A percentile compares a stretch with the other conserved stretches of the same genome.
These are phyloP conservation scores for Palythoa grandiflora DNA, from an alignment of 92 coral and sea anemone genomes.

Conservation along the genomic window DNA sequence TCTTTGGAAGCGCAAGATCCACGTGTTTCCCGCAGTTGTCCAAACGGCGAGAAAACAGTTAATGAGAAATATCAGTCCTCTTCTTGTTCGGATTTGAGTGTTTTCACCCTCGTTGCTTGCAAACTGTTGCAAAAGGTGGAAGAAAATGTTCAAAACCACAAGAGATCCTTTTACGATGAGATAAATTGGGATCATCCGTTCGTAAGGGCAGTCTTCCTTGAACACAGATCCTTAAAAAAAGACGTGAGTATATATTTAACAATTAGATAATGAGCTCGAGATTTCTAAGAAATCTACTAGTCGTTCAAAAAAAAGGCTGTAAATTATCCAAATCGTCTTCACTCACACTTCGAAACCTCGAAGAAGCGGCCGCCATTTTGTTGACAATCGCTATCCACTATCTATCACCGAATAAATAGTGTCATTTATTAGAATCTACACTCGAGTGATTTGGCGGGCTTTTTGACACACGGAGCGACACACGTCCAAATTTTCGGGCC, in stretches of 20 bases:
- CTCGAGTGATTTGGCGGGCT: no score
- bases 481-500: no score
- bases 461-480: no score
- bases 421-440: no score
- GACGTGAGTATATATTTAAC: background rate
- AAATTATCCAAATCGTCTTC: no score
- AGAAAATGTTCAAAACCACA: conserved; percentile 19
- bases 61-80: conserved; percentile 23
- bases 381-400: no score
- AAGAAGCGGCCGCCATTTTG: no score
- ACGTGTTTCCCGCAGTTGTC: conserved; percentile 36
- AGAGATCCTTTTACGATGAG: conserved; percentile 41
- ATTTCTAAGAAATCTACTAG: no score
- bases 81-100: conserved; percentile 2
- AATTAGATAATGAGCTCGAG: no score
- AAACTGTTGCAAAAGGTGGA: conserved; percentile 31
- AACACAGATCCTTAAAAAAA: conserved; percentile 9
- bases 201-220: conserved; percentile 31
- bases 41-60: conserved; percentile 43
- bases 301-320: no score
- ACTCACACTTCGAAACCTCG: no score
- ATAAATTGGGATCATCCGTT: conserved; percentile 31
- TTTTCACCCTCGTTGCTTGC: conserved; percentile 13
- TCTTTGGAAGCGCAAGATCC: conserved; percentile 32
- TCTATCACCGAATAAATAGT: no score